Base-by-base conservation (phyloP, 2,113 vertebrate genomes). In the Sialia sialis region DNA sequence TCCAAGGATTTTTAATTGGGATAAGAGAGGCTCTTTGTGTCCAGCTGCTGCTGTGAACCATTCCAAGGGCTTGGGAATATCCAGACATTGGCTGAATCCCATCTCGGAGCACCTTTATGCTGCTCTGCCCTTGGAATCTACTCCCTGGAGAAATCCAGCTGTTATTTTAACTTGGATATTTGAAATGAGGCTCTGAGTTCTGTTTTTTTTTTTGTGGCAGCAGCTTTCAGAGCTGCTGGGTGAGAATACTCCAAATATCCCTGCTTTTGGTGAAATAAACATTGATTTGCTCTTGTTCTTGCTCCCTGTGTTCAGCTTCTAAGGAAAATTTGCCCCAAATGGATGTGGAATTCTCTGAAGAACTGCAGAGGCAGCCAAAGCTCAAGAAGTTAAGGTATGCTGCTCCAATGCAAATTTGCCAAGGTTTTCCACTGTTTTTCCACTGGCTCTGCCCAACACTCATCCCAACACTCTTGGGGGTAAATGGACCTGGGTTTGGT, bases 361-460 rank as follows among this genome's bases (percentile, higher is more conserved):
- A 98, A 5, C 97, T 97, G 3, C 58, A 66, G 23, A 97, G 83
- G 21, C 91, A 97, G 56, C 86, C 94, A 60, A 97, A 93, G 91
- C 23, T 87, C 19, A 98, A 96, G 32, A 98, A 99, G 84, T 97
- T 98, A 58, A 99, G 99, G 99, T 99, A 98, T 13, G 78, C 76
- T 58, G 44, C n/a, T 64, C 48, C 1, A 8, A 6, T 6, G 8
- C 25, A 26, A 22, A 13, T 48, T 90, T 94, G 72, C 54, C 72
- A 32, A 36, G 22, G 25, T 32, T 76, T 67, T 76, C 52, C 69
- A 48, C 46, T 48, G 46, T 46, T 46, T 46, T 46, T 22, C 46
- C 46, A 22, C 11, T 58, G 69, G 30, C 38, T 49, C 77, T 44
- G 60, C n/a, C 32, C 17, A 60, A 13, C 3, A 1, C 25, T 8